Base-by-base conservation (phyloP, 2,888 invertebrate genomes). In the Stictocephala bisonia region DNA sequence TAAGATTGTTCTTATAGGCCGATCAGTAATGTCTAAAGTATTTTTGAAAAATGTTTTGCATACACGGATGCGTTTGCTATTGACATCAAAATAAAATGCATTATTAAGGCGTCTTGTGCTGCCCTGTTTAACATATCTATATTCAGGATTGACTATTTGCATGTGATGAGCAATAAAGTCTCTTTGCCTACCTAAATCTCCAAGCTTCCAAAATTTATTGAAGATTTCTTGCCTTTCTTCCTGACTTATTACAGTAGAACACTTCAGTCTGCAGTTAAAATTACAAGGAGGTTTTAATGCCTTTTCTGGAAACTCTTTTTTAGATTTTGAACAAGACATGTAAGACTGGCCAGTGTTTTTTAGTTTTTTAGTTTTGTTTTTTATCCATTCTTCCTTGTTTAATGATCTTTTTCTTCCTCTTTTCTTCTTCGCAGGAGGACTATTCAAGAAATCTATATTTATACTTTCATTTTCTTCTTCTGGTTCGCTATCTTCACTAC, bases 31-130 rank as follows among this genome's bases (percentile, higher is more conserved):
- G 26, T 31, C 53, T n/a, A 70, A 13, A 2, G 68, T 68, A 27
- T 50, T 50, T 15, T 27, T 27, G 20, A 68, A 70, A 35, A 29
- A 70, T 13, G 15, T 29, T 31, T 70, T 70, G n/a, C 56, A 56
- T 13, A 70, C 70, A 18, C 31, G 27, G 1, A 70, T 51, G 31
- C 35, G 31, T 35, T 53, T 35, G 27, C 53, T n/a, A 20, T 70
- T 31, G 0, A 70, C 70, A 31, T 6, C 15, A 51, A 70, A 70
- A 31, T 56, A 56, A 51, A 70, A 70, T 2, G 70, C 31, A 51
- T 70, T 51, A 51, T 70, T 70, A 41, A 51, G 29, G 6, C 26
- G 41, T 35, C 70, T 70, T 22, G 50, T 70, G 9, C 53, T 70
- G 22, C 26, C 70, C 15, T 29, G 53, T 70, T 51, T 56, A 51